phyloP scores from a whole-genome alignment of 2,797 vertebrate species.

The Hydrocynus forskahlii region DNA sequence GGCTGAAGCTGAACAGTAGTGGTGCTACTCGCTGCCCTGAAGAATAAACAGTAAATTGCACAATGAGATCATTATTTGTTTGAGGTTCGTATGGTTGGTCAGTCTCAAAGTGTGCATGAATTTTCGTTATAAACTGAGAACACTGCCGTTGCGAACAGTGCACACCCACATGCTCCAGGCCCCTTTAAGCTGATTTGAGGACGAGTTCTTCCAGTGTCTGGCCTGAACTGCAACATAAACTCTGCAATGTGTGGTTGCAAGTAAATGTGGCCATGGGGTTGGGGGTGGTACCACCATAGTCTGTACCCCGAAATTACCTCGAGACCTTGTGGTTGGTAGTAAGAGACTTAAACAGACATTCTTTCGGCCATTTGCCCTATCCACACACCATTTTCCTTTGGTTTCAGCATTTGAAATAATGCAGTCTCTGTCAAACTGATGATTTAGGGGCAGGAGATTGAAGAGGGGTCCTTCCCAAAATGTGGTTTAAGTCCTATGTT shows the following conservation, averaged over 20 bases:
- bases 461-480: constrained; percentile 18
- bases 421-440: constrained; percentile 23
- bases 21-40: not conserved
- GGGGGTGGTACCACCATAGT: constrained; percentile 52
- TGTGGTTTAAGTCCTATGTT: not conserved
- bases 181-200: constrained; percentile 22
- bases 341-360: constrained; percentile 54
- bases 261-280: constrained; percentile 62
- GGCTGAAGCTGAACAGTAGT: constrained; percentile 26
- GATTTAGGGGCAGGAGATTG: constrained; percentile 26
- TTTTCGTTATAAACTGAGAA: constrained; percentile 12
- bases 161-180: constrained; percentile 12
- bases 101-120: constrained; percentile 24
- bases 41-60: constrained; percentile 15
- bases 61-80: constrained; percentile 20
- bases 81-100: constrained; percentile 21
- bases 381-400: constrained; percentile 35
- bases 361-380: constrained; percentile 41
- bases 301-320: constrained; percentile 54
- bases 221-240: constrained; percentile 73
- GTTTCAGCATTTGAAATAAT: constrained; percentile 52
- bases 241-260: constrained; percentile 65
- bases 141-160: constrained; percentile 19
- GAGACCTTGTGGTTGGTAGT: constrained; percentile 53
- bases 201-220: constrained; percentile 37